Evolutionary conservation across 2,797 vertebrate species (phyloP), one percentile per base, ranked within the genome.

Genomic region (Enteromius trimaculatus): DNA sequence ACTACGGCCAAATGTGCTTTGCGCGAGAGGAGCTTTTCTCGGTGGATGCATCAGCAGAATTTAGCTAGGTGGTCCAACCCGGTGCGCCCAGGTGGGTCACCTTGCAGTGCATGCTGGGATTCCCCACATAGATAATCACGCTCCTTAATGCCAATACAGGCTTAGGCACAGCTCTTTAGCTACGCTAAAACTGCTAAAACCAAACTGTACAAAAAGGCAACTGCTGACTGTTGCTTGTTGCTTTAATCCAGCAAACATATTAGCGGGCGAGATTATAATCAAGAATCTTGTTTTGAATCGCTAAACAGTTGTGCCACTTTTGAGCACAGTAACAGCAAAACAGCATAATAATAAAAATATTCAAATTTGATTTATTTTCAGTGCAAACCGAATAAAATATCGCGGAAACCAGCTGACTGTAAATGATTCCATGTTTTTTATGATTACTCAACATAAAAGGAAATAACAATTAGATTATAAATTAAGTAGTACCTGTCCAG

Each of bases 71-170:
- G 83, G 65, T 53, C 81, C 42, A 29, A 76, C 47, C 53, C 37
- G 76, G 71, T 88, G 79, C 83, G 84, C 90, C 87, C 86, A 91
- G 88, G 90, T 88, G 92, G 92, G 93, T 95, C 94, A 94, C 94
- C 93, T 93, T 93, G 91, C 90, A 93, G 89, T 90, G 90, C 91
- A 92, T 89, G 87, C 88, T 90, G 86, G 92, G 92, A 93, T 93
- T 92, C 90, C 93, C 93, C 85, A 90, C 89, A 86, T 90, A 92
- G 94, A 94, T 93, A 93, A 93, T 93, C 92, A 92, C 89, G 89
- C 93, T 92, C 87, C 90, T 92, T 91, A 92, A 94, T 92, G 90
- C 91, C 94, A 93, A 93, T 94, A 92, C 90, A 88, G 91, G 92
- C 89, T 94, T 94, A 94, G 89, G 90, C 89, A 91, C 88, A 89